phyloP scores from a whole-genome alignment of 2,797 vertebrate species.

The Epinephelus awoara region DNA sequence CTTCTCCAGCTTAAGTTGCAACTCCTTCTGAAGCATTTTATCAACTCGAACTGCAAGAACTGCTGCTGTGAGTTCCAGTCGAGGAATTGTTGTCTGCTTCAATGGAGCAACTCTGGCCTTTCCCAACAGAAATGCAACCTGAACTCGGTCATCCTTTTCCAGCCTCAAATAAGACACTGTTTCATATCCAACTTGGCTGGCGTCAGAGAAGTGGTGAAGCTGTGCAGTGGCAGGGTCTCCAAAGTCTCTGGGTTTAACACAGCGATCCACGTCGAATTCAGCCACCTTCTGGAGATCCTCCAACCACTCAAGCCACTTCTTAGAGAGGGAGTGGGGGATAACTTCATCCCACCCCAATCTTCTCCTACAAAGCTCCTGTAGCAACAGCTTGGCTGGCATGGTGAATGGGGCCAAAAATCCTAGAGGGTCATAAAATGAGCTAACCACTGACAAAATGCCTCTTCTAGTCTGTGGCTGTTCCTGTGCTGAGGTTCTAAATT shows the following conservation, averaged over 20 bases:
- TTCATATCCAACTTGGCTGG: background rate
- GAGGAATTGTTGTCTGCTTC: background rate
- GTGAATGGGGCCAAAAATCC: no score
- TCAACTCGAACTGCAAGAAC: background rate
- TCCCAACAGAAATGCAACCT: background rate
- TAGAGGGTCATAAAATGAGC: no score
- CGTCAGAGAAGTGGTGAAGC: background rate
- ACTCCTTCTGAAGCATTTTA: background rate
- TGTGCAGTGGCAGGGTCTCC: background rate
- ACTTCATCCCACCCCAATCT: no score
- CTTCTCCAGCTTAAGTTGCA: background rate
- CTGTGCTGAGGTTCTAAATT: no score
- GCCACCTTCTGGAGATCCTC: background rate
- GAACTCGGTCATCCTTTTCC: background rate
- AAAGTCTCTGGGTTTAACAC: background rate
- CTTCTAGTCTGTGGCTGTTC: no score
- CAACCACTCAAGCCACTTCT: background rate
- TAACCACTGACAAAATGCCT: no score
- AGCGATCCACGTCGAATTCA: background rate
- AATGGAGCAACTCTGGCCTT: background rate
- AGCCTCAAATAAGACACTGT: background rate
- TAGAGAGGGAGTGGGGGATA: background rate
- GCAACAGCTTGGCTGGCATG: no score
- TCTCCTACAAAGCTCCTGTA: no score
- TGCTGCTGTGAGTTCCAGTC: no score